Conservation (phyloP, 2,888 invertebrate genomes). For the Xanthostigma xanthostigma region DNA sequence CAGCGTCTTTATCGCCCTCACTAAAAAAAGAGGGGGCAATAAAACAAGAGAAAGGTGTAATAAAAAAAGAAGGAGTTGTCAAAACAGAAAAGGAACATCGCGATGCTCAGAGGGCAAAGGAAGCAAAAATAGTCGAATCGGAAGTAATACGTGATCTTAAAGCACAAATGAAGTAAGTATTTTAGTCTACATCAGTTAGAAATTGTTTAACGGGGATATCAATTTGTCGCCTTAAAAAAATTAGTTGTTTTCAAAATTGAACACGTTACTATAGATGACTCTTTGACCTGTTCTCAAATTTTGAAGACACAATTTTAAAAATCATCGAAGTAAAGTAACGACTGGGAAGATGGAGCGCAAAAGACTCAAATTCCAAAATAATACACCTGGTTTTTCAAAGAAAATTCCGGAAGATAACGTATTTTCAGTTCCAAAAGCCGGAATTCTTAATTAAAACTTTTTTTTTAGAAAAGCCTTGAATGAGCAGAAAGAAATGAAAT, state of each 20-base stretch:
- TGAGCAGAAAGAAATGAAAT: conserved; percentile 88
- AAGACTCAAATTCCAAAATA: too few relatives aligned
- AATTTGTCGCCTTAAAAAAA: too few relatives aligned
- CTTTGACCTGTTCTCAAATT: too few relatives aligned
- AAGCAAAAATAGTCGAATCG: conserved; percentile 49
- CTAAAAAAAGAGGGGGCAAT: conserved; percentile 40
- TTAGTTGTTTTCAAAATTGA: too few relatives aligned
- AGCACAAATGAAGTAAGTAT: conserved; percentile 74
- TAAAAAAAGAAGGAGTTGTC: conserved; percentile 47
- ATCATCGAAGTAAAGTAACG: too few relatives aligned
- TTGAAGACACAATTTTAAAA: too few relatives aligned
- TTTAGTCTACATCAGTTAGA: not conserved
- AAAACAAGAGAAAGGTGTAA: conserved; percentile 32
- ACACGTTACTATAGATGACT: too few relatives aligned
- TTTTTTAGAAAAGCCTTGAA: conserved; percentile 67
- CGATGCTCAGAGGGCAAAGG: conserved; percentile 44
- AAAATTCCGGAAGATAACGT: too few relatives aligned
- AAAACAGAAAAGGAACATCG: conserved; percentile 46
- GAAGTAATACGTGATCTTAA: conserved; percentile 77
- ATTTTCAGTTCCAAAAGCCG: too few relatives aligned
- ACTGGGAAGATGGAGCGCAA: too few relatives aligned
- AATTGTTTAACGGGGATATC: too few relatives aligned
- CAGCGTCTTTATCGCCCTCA: conserved; percentile 27
- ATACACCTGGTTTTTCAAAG: too few relatives aligned
- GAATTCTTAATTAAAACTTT: conserved; percentile 1